A percentile compares a stretch with the other conserved stretches of the same genome.
Evolutionary conservation across 2,888 invertebrate genomes (phyloP).

Genomic region (Heliconius sara): DNA sequence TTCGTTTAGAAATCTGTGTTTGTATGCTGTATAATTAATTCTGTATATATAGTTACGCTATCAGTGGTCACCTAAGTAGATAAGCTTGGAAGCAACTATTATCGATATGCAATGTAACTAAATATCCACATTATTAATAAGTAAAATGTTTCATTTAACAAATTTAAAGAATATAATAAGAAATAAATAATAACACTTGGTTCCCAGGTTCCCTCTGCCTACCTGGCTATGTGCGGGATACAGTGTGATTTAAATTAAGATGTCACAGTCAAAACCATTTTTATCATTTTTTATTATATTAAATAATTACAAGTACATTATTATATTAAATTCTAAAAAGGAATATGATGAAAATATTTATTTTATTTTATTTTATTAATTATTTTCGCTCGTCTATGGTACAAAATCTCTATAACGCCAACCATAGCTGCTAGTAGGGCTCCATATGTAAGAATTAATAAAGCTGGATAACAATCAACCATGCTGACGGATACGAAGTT

Average conservation of each 20-base stretch:
- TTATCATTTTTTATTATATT: too few relatives aligned
- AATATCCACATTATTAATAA: neutral
- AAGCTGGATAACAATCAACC: conserved; percentile 83
- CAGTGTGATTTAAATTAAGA: too few relatives aligned
- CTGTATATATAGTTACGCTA: neutral
- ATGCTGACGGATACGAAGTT: conserved; percentile 87
- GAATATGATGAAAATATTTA: neutral
- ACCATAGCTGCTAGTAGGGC: conserved; percentile 58
- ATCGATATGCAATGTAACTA: neutral
- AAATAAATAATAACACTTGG: too few relatives aligned
- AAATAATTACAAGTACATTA: neutral
- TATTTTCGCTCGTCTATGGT: conserved; percentile 54
- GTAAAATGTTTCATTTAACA: too few relatives aligned
- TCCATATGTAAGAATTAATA: conserved; percentile 71
- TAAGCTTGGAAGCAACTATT: neutral
- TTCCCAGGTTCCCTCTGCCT: too few relatives aligned
- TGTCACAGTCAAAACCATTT: neutral
- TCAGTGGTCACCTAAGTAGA: neutral
- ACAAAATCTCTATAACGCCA: conserved; percentile 60
- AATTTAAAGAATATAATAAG: too few relatives aligned
- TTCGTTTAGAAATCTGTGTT: neutral
- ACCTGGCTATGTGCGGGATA: too few relatives aligned
- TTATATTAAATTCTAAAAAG: neutral
- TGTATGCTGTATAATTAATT: neutral
- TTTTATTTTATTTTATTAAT: conserved; percentile 24